These are phyloP conservation scores for Potorous gilbertii DNA, from an alignment of 2,797 vertebrate genomes.

Conservation along the genomic window DNA sequence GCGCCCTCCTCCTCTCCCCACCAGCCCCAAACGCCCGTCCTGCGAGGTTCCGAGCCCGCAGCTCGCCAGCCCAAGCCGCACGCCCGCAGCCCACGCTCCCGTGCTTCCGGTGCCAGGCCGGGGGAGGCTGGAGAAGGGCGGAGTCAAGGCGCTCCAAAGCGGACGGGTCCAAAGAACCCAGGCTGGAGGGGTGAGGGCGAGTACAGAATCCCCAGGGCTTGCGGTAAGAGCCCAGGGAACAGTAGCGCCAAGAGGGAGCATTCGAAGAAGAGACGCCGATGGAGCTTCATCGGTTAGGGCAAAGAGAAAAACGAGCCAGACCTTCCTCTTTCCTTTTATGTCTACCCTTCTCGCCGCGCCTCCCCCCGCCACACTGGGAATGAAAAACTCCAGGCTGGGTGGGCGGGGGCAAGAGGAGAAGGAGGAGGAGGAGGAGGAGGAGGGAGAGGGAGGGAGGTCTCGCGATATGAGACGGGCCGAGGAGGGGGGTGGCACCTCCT, in stretches of 20 bases:
- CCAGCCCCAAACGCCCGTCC: not conserved
- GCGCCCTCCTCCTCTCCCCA: not conserved
- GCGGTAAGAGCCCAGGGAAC: not conserved
- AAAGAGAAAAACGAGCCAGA: accelerated
- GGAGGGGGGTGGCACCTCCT: slow-evolving; percentile 46
- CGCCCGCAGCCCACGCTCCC: not conserved
- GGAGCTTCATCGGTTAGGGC: too few species aligned
- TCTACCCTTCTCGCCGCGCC: not conserved
- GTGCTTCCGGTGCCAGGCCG: slow-evolving; percentile 27
- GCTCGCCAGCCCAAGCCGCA: accelerated
- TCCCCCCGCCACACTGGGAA: accelerated
- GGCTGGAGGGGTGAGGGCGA: not conserved
- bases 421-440: not conserved
- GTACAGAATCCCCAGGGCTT: not conserved
- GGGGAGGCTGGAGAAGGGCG: not conserved
- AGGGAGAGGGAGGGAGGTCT: slow-evolving; percentile 11
- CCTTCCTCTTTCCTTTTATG: accelerated
- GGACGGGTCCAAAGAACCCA: not conserved
- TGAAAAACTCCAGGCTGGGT: not conserved
- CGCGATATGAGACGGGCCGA: slow-evolving; percentile 57
- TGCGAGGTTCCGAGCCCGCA: not conserved
- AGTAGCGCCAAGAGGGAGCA: too few species aligned
- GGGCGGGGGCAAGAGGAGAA: not conserved
- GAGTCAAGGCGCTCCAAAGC: not conserved
- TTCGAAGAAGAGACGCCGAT: not conserved